Conservation (phyloP, 2,797 vertebrate genomes). For the Siniperca scherzeri region DNA sequence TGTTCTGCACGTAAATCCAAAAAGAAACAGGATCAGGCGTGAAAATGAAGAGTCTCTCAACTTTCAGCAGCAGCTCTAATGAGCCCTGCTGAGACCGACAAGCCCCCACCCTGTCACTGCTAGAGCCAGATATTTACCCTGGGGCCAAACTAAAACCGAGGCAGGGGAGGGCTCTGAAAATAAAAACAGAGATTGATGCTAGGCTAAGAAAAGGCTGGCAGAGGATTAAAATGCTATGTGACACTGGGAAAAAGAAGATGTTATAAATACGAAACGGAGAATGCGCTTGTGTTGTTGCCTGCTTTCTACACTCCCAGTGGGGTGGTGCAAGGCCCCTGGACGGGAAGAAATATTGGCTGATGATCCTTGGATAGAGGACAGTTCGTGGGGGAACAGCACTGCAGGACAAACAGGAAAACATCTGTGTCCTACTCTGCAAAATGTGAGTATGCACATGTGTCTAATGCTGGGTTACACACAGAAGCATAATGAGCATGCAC, state of each 20-base stretch:
- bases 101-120: slow-evolving; percentile 21
- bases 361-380: slow-evolving; percentile 45
- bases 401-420: slow-evolving; percentile 67
- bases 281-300: slow-evolving; percentile 72
- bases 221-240: slow-evolving; percentile 74
- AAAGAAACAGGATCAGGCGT: slow-evolving; percentile 74
- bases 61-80: slow-evolving; percentile 64
- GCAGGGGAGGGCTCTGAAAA: slow-evolving; percentile 44
- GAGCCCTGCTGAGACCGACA: slow-evolving; percentile 45
- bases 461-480: slow-evolving; percentile 6
- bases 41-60: slow-evolving; percentile 62
- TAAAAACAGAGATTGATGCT: slow-evolving; percentile 60
- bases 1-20: slow-evolving; percentile 70
- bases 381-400: slow-evolving; percentile 30
- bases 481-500: slow-evolving; percentile 10
- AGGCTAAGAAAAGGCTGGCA: slow-evolving; percentile 59
- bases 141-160: slow-evolving; percentile 17
- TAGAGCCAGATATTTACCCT: slow-evolving; percentile 50
- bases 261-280: slow-evolving; percentile 78
- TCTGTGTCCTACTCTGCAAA: slow-evolving; percentile 56
- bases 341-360: slow-evolving; percentile 42
- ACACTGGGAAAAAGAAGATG: slow-evolving; percentile 71
- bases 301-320: slow-evolving; percentile 54
- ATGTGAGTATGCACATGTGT: not conserved
- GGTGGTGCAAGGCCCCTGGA: slow-evolving; percentile 42